Base-by-base conservation (phyloP, 2,888 invertebrate species). In the Apocheima hispidaria region DNA sequence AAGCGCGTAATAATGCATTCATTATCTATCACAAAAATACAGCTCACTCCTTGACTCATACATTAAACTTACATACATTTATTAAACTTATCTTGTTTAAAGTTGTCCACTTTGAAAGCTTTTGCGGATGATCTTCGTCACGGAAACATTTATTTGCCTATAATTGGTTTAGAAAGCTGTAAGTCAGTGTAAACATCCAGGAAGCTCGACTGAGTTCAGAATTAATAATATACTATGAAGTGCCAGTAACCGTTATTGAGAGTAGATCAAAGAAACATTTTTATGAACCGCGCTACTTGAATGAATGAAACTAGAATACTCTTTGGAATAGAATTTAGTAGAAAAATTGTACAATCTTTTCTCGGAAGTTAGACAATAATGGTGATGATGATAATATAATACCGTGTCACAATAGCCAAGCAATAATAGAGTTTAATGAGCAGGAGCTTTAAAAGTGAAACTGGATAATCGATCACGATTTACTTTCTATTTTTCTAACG, bases 391-490 rank as follows among this genome's bases (percentile, higher is more conserved):
- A 44, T 46, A 55, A 46, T 51, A 60, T 52, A 62, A 41, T 6
- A 16, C 46, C 56, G 48, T 21, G 50, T 57, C 52, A 57, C 52
- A 57, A 48, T 28, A 48, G 41, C 41, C 52, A 41, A 49, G 52
- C 63, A 46, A 61, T 63, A 50, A 55, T 63, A 49, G 23, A 43
- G 52, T 44, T 59, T 65, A 63, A 64, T 61, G 58, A 63, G 56
- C 53, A 63, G 64, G 59, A 55, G 59, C 53, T 36, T 60, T 83
- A 81, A 83, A 87, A 88, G 89, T 87, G 87, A 88, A 90, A 90
- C 81, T 85, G 69, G 71, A 68, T 81, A 86, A 88, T 88, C 84
- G 81, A 88, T 87, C 88, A 90, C 84, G 87, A 75, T 77, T 82
- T 80, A 79, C 89, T 90, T 90, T 90, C 90, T 84, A 84, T 81